phyloP scores from a whole-genome alignment of 1,140 invertebrate species.

The Brevipalpus yothersi region DNA sequence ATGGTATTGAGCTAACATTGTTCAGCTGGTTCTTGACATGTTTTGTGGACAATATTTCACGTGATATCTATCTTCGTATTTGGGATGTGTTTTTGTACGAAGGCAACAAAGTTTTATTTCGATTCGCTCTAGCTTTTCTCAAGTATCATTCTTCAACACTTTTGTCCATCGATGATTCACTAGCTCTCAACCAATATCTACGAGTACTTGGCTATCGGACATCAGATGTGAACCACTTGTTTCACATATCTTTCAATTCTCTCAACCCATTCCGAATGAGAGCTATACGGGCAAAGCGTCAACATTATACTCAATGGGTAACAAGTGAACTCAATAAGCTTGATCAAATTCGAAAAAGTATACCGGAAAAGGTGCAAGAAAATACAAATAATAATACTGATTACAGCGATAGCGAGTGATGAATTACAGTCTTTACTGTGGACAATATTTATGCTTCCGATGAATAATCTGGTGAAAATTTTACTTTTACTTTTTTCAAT shows the following conservation, averaged over 20 bases:
- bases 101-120: slow-evolving; percentile 31
- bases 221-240: slow-evolving; percentile 20
- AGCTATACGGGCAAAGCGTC: slow-evolving; percentile 19
- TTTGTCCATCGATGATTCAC: slow-evolving; percentile 18
- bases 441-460: too few relatives aligned
- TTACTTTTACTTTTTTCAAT: too few relatives aligned
- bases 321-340: slow-evolving; percentile 7
- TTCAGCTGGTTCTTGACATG: slow-evolving; percentile 34
- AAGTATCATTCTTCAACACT: slow-evolving; percentile 26
- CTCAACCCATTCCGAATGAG: slow-evolving; percentile 26
- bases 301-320: slow-evolving; percentile 14
- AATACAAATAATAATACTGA: too few relatives aligned
- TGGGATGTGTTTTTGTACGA: slow-evolving; percentile 34
- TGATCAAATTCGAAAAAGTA: background rate
- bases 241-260: slow-evolving; percentile 23
- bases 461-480: too few relatives aligned
- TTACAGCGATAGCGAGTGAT: background rate
- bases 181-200: slow-evolving; percentile 22
- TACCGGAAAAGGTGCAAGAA: background rate
- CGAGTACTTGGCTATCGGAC: slow-evolving; percentile 21
- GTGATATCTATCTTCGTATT: slow-evolving; percentile 26
- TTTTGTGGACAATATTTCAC: slow-evolving; percentile 29
- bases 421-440: too few relatives aligned
- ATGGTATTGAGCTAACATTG: slow-evolving; percentile 26
- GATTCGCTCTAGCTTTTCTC: slow-evolving; percentile 29